Evolutionary conservation across 2,888 invertebrate genomes (phyloP), one percentile per base, ranked within the genome.

Genomic region (Diaphora mendica): DNA sequence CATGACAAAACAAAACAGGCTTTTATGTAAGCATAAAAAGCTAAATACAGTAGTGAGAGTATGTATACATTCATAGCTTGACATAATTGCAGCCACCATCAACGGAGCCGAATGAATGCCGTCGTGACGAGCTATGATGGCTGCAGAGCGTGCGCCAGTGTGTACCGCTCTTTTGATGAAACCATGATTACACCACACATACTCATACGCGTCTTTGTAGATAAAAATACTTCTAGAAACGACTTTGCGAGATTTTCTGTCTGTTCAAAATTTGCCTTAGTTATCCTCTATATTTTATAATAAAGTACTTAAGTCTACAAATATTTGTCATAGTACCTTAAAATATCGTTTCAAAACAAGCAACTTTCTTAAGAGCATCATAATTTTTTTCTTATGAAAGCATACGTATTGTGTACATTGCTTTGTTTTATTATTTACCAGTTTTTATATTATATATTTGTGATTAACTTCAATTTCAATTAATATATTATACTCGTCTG

Each of bases 181-280:
- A 92, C 94, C 93, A 91, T 93, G 93, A 94, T 94, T 93, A 93
- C 93, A 88, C 90, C 89, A 86, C 89, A 91, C 90, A 92, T 89
- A 91, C 81, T 82, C 87, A 86, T 86, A 90, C 84, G 86, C 84
- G 82, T 72, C 75, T 78, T 72, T 78, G 74, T 74, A 20, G 72
- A 73, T 42, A 72, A 81, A 84, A 74, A 79, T n/a, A 33, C 39
- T 64, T 66, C 88, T 89, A 73, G 89, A 90, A 79, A 78, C 23
- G 88, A 70, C 82, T 76, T 17, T 2, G 30, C 33, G 69, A 51
- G 13, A 23, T 59, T 33, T 59, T 55, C 33, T 23, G 26, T 42
- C 30, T 33, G 62, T 59, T 59, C 26, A 20, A 69, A 69, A 26
- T 26, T 62, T 11, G 17, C 42, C 33, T 35, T 17, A 8, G 13